Evolutionary conservation across 1,140 invertebrate species (phyloP), one percentile per base, ranked within the genome.

Genomic region (Papilio xuthus): DNA sequence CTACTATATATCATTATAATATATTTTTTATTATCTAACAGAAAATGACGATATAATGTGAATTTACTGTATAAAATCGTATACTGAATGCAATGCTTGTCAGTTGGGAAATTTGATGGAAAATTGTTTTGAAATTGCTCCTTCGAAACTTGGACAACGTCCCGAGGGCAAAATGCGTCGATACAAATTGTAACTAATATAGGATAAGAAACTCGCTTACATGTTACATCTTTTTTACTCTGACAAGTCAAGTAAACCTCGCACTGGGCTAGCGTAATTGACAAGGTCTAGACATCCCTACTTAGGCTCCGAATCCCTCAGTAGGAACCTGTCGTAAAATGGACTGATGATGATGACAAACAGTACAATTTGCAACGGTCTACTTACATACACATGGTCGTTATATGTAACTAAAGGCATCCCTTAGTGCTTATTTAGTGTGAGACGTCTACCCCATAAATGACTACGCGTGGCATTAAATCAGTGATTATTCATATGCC

Each of bases 31-130:
- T 37, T 2, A 12, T 44, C 2, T 53, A 6, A 53, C 8, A n/a
- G 18, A 53, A 53, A 18, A 28, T 32, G 28, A 28, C 1, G 13
- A 67, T 15, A 63, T 15, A 67, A 28, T 28, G 12, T 67, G 12
- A 67, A 4, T 67, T 67, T 32, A 26, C 60, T 67, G 15, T 60
- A 60, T 60, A 28, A 63, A 67, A 67, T 67, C 26, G 26, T 67
- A 32, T 28, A 67, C 60, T 15, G 13, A 26, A 13, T 67, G 12
- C 60, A 63, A 28, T 13, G 60, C 60, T 26, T 67, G 26, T 67
- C 60, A 67, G 60, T 67, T 67, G 60, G 60, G 60, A 67, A 67
- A 67, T 67, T 67, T 67, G 60, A 67, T 67, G 60, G 60, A 67
- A 67, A 67, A 67, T 67, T 67, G 60, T 67, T 67, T 28, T 26